phyloP scores from a whole-genome alignment of 2,113 vertebrate species.

The Peromyscus polionotus region DNA sequence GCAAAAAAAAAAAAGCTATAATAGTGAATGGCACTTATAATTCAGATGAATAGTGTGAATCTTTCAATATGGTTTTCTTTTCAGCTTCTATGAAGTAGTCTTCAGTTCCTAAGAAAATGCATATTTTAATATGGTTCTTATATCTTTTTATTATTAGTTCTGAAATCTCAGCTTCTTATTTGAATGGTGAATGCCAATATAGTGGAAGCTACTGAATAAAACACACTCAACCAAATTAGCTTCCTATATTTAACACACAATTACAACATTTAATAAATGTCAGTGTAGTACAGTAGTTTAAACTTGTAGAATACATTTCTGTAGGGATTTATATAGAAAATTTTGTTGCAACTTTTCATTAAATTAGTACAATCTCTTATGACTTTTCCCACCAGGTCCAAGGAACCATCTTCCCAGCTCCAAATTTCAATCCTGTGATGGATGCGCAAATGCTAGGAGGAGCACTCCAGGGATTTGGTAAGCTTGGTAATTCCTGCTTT shows the following conservation, averaged over 20 bases:
- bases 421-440: constrained; percentile 86
- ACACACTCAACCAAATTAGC: neutral
- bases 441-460: constrained; percentile 88
- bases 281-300: neutral
- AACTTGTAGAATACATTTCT: neutral
- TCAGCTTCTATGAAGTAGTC: constrained; percentile 7
- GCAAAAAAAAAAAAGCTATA: neutral
- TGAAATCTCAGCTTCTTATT: neutral
- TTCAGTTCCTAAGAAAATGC: neutral
- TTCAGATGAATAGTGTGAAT: neutral
- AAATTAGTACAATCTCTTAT: neutral
- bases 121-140: constrained; percentile 5
- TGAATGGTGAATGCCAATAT: neutral
- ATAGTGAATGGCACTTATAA: neutral
- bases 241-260: neutral
- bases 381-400: constrained; percentile 81
- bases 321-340: neutral
- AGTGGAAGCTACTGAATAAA: neutral
- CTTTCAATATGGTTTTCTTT: neutral
- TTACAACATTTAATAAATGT: neutral
- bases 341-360: neutral
- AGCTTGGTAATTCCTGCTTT: neutral
- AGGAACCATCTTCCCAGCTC: constrained; percentile 88
- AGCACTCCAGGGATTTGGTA: constrained; percentile 89
- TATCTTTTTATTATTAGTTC: neutral